Evolutionary conservation across 2,888 invertebrate genomes (phyloP).

Genomic region (Mayetiola destructor): DNA sequence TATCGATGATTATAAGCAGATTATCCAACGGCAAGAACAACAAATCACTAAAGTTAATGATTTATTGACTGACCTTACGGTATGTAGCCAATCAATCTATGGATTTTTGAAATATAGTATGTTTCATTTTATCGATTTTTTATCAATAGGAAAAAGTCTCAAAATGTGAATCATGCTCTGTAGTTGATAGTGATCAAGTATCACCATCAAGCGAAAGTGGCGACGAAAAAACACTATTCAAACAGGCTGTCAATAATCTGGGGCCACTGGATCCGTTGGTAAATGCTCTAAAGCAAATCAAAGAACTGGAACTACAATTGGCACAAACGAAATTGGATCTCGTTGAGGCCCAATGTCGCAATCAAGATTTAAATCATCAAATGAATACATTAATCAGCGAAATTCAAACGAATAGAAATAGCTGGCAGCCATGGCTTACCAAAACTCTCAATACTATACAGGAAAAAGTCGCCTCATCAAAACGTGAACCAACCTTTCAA

Average conservation of each 20-base stretch:
- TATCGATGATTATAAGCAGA: constrained; percentile 82
- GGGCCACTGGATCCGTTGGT: constrained; percentile 33
- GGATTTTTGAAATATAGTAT: not conserved
- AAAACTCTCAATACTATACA: constrained; percentile 56
- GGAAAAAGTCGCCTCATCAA: constrained; percentile 31
- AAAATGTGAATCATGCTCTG: constrained; percentile 40
- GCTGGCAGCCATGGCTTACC: constrained; percentile 87
- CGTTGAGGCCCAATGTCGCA: constrained; percentile 92
- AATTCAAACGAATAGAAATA: constrained; percentile 40
- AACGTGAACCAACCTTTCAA: constrained; percentile 31
- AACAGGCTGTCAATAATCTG: constrained; percentile 21
- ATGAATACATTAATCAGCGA: constrained; percentile 69
- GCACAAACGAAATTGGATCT: constrained; percentile 94
- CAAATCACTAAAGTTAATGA: constrained; percentile 55
- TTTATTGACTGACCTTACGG: constrained; percentile 45
- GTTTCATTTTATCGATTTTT: not conserved
- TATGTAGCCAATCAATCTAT: constrained; percentile 28
- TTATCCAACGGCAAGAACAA: constrained; percentile 74
- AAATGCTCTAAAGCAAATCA: constrained; percentile 42
- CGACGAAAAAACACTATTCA: constrained; percentile 11
- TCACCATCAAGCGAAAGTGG: constrained; percentile 19
- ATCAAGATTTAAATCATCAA: constrained; percentile 88
- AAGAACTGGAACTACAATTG: constrained; percentile 86
- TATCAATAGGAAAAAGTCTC: constrained; percentile 38
- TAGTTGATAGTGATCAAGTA: constrained; percentile 19